Conservation (phyloP, 2,888 invertebrate species). For the Drosophila heteroneura region DNA sequence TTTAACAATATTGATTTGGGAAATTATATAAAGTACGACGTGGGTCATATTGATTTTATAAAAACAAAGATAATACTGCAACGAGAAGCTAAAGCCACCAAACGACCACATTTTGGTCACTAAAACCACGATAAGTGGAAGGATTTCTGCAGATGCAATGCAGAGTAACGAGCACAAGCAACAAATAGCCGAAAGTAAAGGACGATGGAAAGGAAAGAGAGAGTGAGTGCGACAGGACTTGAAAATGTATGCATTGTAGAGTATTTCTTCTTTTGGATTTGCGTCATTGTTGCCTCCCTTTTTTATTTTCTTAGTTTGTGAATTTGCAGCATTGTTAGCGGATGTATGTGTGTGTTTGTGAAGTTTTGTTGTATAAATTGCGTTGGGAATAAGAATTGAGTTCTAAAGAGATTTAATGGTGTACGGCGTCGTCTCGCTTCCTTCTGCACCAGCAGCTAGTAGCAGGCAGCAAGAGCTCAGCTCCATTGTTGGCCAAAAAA, state of each 20-base stretch:
- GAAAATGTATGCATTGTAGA: slow-evolving; percentile 12
- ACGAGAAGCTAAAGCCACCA: not conserved
- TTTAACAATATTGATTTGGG: not conserved
- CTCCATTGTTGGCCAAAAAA: slow-evolving; percentile 48
- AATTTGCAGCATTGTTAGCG: slow-evolving; percentile 54
- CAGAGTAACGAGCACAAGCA: not conserved
- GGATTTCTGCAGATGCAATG: not conserved
- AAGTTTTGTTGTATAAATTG: slow-evolving; percentile 83
- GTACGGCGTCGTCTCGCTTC: slow-evolving; percentile 53
- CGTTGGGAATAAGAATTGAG: slow-evolving; percentile 83
- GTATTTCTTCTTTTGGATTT: slow-evolving; percentile 29
- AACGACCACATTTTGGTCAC: not conserved
- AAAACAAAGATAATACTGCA: not conserved
- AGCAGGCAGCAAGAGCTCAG: slow-evolving; percentile 31
- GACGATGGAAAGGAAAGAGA: not conserved
- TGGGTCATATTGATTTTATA: not conserved
- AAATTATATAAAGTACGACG: not conserved
- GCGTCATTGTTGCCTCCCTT: slow-evolving; percentile 18
- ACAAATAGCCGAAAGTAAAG: not conserved
- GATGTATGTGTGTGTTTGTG: slow-evolving; percentile 50
- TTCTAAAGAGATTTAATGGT: slow-evolving; percentile 84
- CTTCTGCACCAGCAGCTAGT: slow-evolving; percentile 12
- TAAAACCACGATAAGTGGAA: not conserved
- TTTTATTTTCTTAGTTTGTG: slow-evolving; percentile 35
- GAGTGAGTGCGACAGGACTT: not conserved